Evolutionary conservation across 2,113 vertebrate species (phyloP).

Genomic region (Octodon degus): DNA sequence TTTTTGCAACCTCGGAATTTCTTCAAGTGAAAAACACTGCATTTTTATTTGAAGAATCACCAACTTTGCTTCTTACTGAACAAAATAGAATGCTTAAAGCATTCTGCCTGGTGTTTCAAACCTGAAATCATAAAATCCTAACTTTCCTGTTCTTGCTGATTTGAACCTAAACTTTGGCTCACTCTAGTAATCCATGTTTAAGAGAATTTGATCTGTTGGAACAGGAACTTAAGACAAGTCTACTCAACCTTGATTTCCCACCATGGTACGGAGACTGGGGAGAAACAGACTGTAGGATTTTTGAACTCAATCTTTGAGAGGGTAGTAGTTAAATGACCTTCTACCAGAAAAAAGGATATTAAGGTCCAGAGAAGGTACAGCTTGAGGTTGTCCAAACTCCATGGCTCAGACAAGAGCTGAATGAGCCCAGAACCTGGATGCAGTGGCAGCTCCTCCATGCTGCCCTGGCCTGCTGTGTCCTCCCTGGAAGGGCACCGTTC

Average conservation of each 20-base stretch:
- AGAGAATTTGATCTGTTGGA: neutral
- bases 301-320: neutral
- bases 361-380: neutral
- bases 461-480: neutral
- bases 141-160: neutral
- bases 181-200: slow-evolving; percentile 37
- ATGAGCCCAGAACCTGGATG: neutral
- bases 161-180: slow-evolving; percentile 17
- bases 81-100: neutral
- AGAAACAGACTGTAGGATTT: neutral
- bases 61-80: slow-evolving; percentile 44
- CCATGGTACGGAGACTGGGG: no score
- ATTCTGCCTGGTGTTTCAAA: slow-evolving; percentile 45
- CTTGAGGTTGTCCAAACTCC: neutral
- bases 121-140: slow-evolving; percentile 8
- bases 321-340: neutral
- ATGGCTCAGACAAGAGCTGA: neutral
- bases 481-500: neutral
- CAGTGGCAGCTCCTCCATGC: neutral
- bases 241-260: neutral
- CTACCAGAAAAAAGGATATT: neutral
- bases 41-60: slow-evolving; percentile 60
- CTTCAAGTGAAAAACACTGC: slow-evolving; percentile 15
- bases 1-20: slow-evolving; percentile 50
- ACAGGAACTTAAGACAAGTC: neutral